These are phyloP conservation scores for Eumacrocentrus americanus DNA, from an alignment of 2,888 invertebrate genomes.

Conservation along the genomic window DNA sequence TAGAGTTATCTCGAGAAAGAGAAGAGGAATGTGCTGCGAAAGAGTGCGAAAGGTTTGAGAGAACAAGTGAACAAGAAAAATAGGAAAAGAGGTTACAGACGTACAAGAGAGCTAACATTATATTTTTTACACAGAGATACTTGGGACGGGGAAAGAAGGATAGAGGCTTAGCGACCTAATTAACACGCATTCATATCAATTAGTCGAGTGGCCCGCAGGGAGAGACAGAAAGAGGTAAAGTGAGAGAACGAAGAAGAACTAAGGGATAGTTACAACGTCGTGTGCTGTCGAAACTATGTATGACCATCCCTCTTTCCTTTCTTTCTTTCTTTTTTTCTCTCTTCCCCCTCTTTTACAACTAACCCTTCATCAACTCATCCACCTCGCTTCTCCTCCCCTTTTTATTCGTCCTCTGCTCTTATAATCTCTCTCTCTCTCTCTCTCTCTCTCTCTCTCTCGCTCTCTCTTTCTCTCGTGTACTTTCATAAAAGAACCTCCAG, in stretches of 20 bases:
- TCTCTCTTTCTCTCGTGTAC: too few species aligned
- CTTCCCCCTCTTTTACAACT: not conserved
- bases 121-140: not conserved
- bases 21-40: not conserved
- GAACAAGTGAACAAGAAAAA: not conserved
- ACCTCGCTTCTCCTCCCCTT: slow-evolving; percentile 17
- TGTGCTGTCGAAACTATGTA: not conserved
- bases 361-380: slow-evolving; percentile 18
- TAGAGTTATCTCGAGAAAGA: too few species aligned
- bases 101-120: not conserved
- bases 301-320: not conserved
- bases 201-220: slow-evolving; percentile 6
- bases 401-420: slow-evolving; percentile 18
- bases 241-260: not conserved
- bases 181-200: slow-evolving; percentile 19
- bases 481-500: slow-evolving; percentile 19
- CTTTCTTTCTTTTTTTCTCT: slow-evolving; percentile 1
- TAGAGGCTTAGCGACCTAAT: slow-evolving; percentile 15
- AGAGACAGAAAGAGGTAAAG: slow-evolving; percentile 7
- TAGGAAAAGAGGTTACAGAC: not conserved
- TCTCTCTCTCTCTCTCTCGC: slow-evolving; percentile 18
- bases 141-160: slow-evolving; percentile 1
- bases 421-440: slow-evolving; percentile 16
- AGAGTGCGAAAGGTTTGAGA: not conserved
- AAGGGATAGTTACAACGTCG: too few species aligned